Evolutionary conservation across 2,113 vertebrate genomes (phyloP), one percentile per base, ranked within the genome.

Genomic region (Charadrius vociferus): DNA sequence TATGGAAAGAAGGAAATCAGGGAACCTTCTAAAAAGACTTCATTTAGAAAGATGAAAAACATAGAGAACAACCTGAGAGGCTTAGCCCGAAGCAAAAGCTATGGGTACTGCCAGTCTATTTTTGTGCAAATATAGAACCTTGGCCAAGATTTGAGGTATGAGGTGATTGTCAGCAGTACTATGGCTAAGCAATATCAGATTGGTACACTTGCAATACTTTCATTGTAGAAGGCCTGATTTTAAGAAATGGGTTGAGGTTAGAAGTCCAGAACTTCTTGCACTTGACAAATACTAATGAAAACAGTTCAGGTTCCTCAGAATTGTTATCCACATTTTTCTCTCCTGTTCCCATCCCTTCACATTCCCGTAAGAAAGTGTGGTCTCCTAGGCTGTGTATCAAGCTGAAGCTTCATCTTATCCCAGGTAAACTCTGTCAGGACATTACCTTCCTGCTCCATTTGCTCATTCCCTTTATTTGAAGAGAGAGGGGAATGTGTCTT

Each of bases 1-100:
- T 85, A 93, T n/a, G 94, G 95, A 96, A 97, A 80, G 45, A 96
- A 95, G 93, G 41, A 88, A 94, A 94, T 27, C 81, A 50, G 61
- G 39, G 65, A 88, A 66, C 81, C 79, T 93, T 74, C 63, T 97
- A 74, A 41, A 77, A 82, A 65, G 45, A 18, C 53, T 71, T 37
- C 14, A 53, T 93, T 96, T 80, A 62, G 75, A 74, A 96, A 90
- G 80, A 87, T 61, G 45, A 92, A 96, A 81, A 85, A 67, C 47
- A 79, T 36, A 4, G 72, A 47, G 59, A 95, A 65, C 22, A 81
- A 92, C 49, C 53, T 63, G 82, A 45, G 52, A 71, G 12, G 49
- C 49, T 50, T 24, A 50, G 37, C 56, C 74, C 66, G 90, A 86
- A 85, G 80, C 49, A 74, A 91, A 78, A 68, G n/a, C 53, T 80